Base-by-base conservation (phyloP, 2,797 vertebrate genomes). In the Erpetoichthys calabaricus region DNA sequence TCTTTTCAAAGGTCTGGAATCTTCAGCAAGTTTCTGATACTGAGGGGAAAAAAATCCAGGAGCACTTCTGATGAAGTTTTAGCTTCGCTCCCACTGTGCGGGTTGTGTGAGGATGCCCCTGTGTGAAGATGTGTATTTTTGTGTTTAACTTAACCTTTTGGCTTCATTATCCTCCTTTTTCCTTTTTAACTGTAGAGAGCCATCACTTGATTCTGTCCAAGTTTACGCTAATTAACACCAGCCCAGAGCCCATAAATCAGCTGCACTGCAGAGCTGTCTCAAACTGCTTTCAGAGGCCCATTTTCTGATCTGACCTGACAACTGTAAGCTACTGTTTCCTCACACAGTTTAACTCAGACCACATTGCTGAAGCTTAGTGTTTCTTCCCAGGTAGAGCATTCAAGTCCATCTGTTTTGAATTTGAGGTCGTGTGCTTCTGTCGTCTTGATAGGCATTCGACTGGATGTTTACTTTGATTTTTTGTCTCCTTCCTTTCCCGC, bases 281-380 rank as follows among this genome's bases (percentile, higher is more conserved):
- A 70, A 64, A 62, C 56, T 59, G 60, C 54, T 69, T 64, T 65
- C 65, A 61, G 62, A 66, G 68, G 61, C 60, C 70, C 69, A 75
- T 63, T 25, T 75, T 85, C 81, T 90, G 86, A 89, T 86, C 70
- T 60, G 73, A 85, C 74, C 80, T 84, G 87, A 90, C 88, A 89
- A 81, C 80, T 87, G 72, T 80, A 81, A 88, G 87, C 86, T 89
- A 88, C 89, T 66, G 82, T 91, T 92, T 90, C 87, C 86, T 87
- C 76, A 72, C 73, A 60, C 76, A 65, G 68, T 73, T 81, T 90
- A 90, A 90, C 82, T 84, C 76, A 59, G 80, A 86, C 83, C 89
- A 89, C 76, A 86, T 89, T 90, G 88, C 73, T 66, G 73, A 80
- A 67, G 60, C 51, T 61, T 76, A 61, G 73, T 74, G 67, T 64